Base-by-base conservation (phyloP, 2,888 invertebrate species). In the Troides helena region DNA sequence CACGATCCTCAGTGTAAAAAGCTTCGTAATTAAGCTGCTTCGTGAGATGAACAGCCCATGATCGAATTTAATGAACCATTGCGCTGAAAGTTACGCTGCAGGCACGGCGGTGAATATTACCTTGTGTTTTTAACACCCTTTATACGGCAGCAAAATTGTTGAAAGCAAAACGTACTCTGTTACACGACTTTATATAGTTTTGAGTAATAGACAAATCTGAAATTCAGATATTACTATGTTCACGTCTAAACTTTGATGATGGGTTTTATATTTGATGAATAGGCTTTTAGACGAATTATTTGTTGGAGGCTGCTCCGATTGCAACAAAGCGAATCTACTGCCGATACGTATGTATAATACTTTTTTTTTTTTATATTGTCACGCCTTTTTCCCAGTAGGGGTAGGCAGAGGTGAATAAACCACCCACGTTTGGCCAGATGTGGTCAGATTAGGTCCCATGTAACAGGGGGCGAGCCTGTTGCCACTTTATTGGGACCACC, bases 31-130 rank as follows among this genome's bases (percentile, higher is more conserved):
- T 60, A 68, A 64, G 50, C 43, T 39, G 43, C 60, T 68, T 65
- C 68, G 64, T 65, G 68, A 64, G 68, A 62, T 63, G 59, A 63
- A 68, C 63, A 68, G 21, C 67, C 46, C 67, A 63, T 68, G 68
- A 68, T 68, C 30, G 59, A 60, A 60, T 68, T 68, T 64, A 68
- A 64, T 68, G 50, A 68, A 64, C 58, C 64, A 14, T 36, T 36
- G 50, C 39, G 25, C 64, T 68, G 64, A 64, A 61, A 64, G 64
- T 64, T 68, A 56, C 61, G 64, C 60, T 50, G 30, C 62, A 58
- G 57, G 25, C n/a, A 23, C 23, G n/a, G 23, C 25, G 36, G 1
- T 21, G 17, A 46, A 18, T 43, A 58, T 25, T 58, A 43, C 18
- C 23, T 60, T n/a, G 12, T 46, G 30, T 21, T 3, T 25, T 59